Evolutionary conservation across 1,140 invertebrate genomes (phyloP), one percentile per base, ranked within the genome.

Genomic region (fruit fly (Drosophila melanogaster)): DNA sequence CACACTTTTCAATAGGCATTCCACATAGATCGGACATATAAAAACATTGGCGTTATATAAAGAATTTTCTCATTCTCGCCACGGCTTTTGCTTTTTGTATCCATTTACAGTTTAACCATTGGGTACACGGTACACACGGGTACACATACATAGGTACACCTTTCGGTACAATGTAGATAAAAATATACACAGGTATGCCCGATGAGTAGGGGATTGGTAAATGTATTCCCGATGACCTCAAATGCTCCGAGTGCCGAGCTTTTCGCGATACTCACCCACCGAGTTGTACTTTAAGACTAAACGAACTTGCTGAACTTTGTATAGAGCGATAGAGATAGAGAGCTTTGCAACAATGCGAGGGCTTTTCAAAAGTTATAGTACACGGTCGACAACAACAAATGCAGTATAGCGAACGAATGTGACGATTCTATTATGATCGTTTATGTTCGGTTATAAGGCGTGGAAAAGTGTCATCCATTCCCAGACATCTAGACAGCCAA

Each of bases 201-300:
- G 61, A 72, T 40, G 33, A 62, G 43, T n/a, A n/a, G 19, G 3
- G 3, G 43, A 62, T 30, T 30, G 47, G 17, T 38, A 15, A 15
- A 61, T 72, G 37, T 54, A 40, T 37, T 43, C 44, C 24, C 53
- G 81, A 84, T 84, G 81, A 84, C 83, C 81, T 79, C 72, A 81
- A 81, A 74, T 83, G 59, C 73, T 73, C 55, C 19, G 19, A 62
- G 76, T 75, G 58, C 60, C 62, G 76, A 76, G 71, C 64, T 84
- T 62, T 75, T 79, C 61, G 77, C 53, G 72, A 75, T 75, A 75
- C 66, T 84, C 54, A 84, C 74, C 71, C 81, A 79, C 76, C 66
- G 72, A 84, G 72, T 84, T 67, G 61, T 79, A 72, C 65, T 84
- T 60, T 56, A 79, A 77, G 80, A 84, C 80, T 84, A 76, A 84